Evolutionary conservation across 2,797 vertebrate species (phyloP).

Genomic region (Pteronotus mesoamericanus): DNA sequence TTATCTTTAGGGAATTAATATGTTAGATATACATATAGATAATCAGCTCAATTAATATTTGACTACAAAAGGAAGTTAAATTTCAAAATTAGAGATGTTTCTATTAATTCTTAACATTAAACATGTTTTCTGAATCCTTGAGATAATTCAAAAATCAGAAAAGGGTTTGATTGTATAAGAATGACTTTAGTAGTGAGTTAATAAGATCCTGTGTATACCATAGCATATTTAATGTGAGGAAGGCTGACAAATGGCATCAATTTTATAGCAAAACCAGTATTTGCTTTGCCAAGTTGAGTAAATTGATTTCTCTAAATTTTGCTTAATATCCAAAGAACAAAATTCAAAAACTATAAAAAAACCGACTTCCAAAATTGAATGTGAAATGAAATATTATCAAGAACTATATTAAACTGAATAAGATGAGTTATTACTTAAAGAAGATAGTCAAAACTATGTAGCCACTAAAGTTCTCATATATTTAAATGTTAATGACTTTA

Average conservation of each 20-base stretch:
- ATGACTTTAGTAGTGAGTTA: constrained; percentile 42
- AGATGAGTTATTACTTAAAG: constrained; percentile 75
- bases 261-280: constrained; percentile 78
- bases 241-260: constrained; percentile 76
- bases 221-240: constrained; percentile 65
- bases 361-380: constrained; percentile 78
- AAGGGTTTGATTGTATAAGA: constrained; percentile 37
- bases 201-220: constrained; percentile 66
- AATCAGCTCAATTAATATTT: background rate
- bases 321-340: constrained; percentile 80
- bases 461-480: constrained; percentile 48
- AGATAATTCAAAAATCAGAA: constrained; percentile 25
- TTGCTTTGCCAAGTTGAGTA: constrained; percentile 71
- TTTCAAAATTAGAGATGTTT: constrained; percentile 21
- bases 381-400: constrained; percentile 75
- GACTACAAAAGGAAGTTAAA: constrained; percentile 16
- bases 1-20: constrained; percentile 2
- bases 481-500: constrained; percentile 69
- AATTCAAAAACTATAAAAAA: constrained; percentile 80
- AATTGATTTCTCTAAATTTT: constrained; percentile 79
- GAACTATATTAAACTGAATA: constrained; percentile 60
- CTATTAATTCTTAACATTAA: constrained; percentile 41
- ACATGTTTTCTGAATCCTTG: background rate
- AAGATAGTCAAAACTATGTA: constrained; percentile 53
- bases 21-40: background rate